Conservation (phyloP, 2,113 vertebrate genomes). For the Ivindomyrus marchei region DNA sequence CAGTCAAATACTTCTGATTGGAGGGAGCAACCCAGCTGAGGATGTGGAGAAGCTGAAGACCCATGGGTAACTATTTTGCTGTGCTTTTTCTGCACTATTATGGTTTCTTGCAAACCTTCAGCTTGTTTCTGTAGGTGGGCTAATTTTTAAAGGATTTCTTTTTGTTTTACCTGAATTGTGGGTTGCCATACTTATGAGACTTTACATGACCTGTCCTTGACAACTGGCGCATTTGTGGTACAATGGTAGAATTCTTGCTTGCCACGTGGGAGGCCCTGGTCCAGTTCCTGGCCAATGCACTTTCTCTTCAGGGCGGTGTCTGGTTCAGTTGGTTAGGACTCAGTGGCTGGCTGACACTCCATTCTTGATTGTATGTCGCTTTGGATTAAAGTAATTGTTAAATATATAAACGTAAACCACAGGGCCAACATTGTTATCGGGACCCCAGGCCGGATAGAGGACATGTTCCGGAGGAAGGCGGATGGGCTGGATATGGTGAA, state of each 20-base stretch:
- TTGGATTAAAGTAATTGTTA: neutral
- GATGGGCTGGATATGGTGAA: slow-evolving; percentile 80
- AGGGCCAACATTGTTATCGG: slow-evolving; percentile 88
- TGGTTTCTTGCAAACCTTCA: neutral
- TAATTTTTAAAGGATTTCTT: neutral
- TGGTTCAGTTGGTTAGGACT: neutral
- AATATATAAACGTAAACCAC: neutral
- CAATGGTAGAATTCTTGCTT: neutral
- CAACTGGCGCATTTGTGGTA: neutral
- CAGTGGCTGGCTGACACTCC: neutral
- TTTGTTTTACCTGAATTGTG: neutral
- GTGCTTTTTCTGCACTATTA: neutral
- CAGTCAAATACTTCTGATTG: slow-evolving; percentile 89
- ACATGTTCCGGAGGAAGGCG: slow-evolving; percentile 85
- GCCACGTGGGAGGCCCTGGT: neutral
- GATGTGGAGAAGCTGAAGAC: slow-evolving; percentile 85
- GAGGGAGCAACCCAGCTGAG: slow-evolving; percentile 85
- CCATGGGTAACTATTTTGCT: slow-evolving; percentile 61
- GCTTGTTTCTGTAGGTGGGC: neutral
- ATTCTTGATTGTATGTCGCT: neutral
- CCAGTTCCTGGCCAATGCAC: neutral
- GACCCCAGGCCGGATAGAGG: slow-evolving; percentile 85
- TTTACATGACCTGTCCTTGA: neutral
- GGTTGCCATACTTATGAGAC: neutral
- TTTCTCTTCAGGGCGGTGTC: neutral